Percentiles rank a stretch among this genome's conserved stretches.
These are phyloP conservation scores for Spea hammondii DNA, from an alignment of 2,797 vertebrate species.

Conservation along the genomic window DNA sequence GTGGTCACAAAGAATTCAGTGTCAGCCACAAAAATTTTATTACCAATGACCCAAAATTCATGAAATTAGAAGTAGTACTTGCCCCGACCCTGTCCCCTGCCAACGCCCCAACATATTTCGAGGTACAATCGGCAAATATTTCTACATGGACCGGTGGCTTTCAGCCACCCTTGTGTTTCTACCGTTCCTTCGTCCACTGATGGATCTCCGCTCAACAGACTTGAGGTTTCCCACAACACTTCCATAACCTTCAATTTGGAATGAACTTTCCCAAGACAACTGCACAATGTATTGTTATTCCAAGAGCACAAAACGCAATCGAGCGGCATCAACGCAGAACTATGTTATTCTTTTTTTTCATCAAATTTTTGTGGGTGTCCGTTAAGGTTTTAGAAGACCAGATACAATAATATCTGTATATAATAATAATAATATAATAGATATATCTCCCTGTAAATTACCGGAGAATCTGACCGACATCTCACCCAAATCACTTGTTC, in stretches of 20 bases:
- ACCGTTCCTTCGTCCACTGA: neutral
- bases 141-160: neutral
- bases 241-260: neutral
- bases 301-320: constrained; percentile 16
- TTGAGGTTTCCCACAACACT: neutral
- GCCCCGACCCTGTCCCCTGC: too few relatives aligned
- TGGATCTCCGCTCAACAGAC: neutral
- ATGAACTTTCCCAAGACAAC: constrained; percentile 3
- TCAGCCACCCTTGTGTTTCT: neutral
- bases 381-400: neutral
- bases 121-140: neutral
- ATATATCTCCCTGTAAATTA: neutral
- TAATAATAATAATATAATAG: too few relatives aligned
- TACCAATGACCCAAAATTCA: too few relatives aligned
- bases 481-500: constrained; percentile 11
- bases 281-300: constrained; percentile 4
- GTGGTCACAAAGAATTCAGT: too few relatives aligned
- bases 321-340: constrained; percentile 1
- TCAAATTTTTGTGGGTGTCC: neutral
- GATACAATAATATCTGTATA: neutral
- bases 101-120: too few relatives aligned
- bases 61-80: too few relatives aligned
- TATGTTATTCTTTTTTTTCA: constrained; percentile 11
- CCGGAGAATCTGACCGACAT: constrained; percentile 5
- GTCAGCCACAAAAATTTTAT: too few relatives aligned